Evolutionary conservation across 1,140 invertebrate species (phyloP).

Genomic region (Monomorium pharaonis): DNA sequence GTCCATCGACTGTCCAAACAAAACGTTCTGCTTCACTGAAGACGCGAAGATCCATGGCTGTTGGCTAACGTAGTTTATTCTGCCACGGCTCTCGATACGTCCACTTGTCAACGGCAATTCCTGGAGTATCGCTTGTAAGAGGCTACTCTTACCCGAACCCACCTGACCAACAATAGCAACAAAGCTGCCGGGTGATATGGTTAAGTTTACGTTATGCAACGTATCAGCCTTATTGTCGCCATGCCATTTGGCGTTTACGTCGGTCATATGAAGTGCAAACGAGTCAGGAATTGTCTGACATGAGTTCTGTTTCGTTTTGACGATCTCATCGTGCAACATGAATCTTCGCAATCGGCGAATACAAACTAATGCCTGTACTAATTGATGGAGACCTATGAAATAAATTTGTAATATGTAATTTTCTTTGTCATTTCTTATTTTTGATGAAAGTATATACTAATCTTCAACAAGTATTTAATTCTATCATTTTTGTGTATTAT

Average conservation of each 20-base stretch:
- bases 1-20: conserved; percentile 93
- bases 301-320: neutral
- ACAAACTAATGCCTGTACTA: conserved; percentile 90
- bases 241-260: conserved; percentile 88
- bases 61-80: conserved; percentile 95
- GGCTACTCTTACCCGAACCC: conserved; percentile 93
- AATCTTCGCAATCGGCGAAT: conserved; percentile 89
- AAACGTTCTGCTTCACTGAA: conserved; percentile 93
- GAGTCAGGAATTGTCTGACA: neutral
- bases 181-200: conserved; percentile 88
- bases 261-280: conserved; percentile 76
- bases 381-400: conserved; percentile 86
- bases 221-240: conserved; percentile 86
- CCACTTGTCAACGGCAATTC: conserved; percentile 91
- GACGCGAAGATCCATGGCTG: conserved; percentile 95
- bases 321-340: conserved; percentile 88
- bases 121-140: conserved; percentile 92
- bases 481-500: too few species aligned
- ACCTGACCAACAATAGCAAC: conserved; percentile 93
- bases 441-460: too few species aligned
- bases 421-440: neutral
- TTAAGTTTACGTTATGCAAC: conserved; percentile 88
- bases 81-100: conserved; percentile 89
- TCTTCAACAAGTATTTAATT: too few species aligned
- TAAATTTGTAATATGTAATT: neutral